These are phyloP conservation scores for Madoqua kirkii DNA, from an alignment of 2,113 vertebrate species.

Conservation along the genomic window DNA sequence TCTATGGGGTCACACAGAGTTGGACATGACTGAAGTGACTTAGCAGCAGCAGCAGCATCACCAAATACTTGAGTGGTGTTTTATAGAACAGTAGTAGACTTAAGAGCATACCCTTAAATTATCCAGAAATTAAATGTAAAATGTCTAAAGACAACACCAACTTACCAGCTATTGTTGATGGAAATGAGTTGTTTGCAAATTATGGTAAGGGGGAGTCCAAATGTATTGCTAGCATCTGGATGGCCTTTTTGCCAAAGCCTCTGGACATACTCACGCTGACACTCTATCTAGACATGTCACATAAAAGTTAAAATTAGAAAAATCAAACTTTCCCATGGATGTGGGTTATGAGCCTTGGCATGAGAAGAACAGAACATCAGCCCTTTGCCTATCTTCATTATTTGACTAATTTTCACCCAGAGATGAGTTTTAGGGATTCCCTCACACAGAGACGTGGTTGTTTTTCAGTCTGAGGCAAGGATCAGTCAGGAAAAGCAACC, in stretches of 20 bases:
- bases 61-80: neutral
- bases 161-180: slow-evolving; percentile 78
- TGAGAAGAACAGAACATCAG: neutral
- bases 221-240: slow-evolving; percentile 62
- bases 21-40: too few relatives aligned
- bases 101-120: neutral
- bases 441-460: neutral
- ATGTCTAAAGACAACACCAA: neutral
- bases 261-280: slow-evolving; percentile 77
- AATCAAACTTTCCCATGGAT: neutral
- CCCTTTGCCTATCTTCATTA: neutral
- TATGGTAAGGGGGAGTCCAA: slow-evolving; percentile 79
- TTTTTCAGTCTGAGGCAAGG: neutral
- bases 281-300: slow-evolving; percentile 77
- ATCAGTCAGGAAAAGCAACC: neutral
- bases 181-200: slow-evolving; percentile 80
- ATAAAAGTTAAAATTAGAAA: slow-evolving; percentile 39
- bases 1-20: too few relatives aligned
- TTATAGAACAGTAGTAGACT: neutral
- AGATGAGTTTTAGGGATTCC: neutral
- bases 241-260: slow-evolving; percentile 73
- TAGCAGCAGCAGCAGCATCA: neutral
- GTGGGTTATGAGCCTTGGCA: neutral
- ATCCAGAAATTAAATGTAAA: slow-evolving; percentile 24
- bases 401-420: neutral